Percentiles rank a stretch among this genome's conserved stretches.
Evolutionary conservation across 2,797 vertebrate species (phyloP).

Genomic region (Gastrophryne carolinensis): DNA sequence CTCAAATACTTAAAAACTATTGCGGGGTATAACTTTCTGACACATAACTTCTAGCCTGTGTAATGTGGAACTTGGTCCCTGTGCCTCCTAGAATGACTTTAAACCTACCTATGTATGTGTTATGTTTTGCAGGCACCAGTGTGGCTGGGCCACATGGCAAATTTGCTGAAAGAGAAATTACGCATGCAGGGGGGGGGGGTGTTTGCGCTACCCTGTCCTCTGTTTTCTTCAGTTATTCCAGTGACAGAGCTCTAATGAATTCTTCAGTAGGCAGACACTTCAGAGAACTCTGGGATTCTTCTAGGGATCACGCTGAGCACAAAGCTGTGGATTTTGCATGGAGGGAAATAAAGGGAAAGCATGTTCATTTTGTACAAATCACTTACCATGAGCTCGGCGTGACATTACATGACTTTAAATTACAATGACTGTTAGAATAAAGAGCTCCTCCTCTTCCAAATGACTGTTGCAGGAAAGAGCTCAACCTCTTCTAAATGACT

Average conservation of each 20-base stretch:
- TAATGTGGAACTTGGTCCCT: too few species aligned
- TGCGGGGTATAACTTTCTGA: too few species aligned
- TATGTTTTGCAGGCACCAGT: too few species aligned
- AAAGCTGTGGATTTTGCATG: not conserved
- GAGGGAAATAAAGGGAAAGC: not conserved
- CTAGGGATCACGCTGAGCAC: not conserved
- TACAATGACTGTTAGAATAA: not conserved
- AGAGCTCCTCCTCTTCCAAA: not conserved
- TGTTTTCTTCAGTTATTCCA: constrained; percentile 5
- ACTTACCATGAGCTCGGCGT: not conserved
- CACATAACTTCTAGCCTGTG: too few species aligned
- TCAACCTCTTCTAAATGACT: too few species aligned
- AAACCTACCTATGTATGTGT: too few species aligned
- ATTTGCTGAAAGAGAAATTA: not conserved
- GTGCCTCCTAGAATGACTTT: too few species aligned
- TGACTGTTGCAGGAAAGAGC: too few species aligned
- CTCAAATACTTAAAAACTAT: too few species aligned
- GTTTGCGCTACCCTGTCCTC: not conserved
- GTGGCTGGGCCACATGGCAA: too few species aligned
- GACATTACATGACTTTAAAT: not conserved
- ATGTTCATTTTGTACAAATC: not conserved
- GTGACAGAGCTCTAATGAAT: constrained; percentile 33
- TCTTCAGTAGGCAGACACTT: constrained; percentile 25
- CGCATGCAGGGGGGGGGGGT: too few species aligned
- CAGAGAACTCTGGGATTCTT: not conserved